Evolutionary conservation across 2,113 vertebrate genomes (phyloP), one percentile per base, ranked within the genome.

Genomic region (Rhadina sibilatrix): DNA sequence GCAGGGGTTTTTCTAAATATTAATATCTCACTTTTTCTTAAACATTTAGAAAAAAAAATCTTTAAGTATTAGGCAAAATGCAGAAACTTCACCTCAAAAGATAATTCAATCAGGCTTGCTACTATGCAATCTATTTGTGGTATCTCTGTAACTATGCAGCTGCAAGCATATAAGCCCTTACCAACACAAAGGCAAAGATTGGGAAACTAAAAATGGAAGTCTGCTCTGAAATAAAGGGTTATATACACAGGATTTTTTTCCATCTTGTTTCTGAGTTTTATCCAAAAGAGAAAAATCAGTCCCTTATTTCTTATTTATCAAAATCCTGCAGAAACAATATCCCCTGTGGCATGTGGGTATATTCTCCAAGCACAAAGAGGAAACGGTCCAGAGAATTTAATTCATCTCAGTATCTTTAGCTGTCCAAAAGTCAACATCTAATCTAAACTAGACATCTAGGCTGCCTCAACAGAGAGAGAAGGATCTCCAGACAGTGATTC

Each of bases 401-500:
- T 92, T 87, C 91, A 83, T 83, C 76, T 90, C 79, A 21, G 60
- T 88, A 92, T 83, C 76, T 94, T 87, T 54, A 88, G 63, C 80
- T 78, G 64, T 70, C 59, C 78, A 87, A 90, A 95, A 96, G 86
- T 92, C 83, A 92, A 59, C 63, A 74, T 66, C 59, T 94, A 97
- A 95, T 94, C 94, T 97, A 89, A 93, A 96, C 66, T 93, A 95
- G 92, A 96, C 89, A 93, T 96, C 95, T 94, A 77, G 54, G 60
- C 86, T 89, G 68, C 83, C 86, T 94, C 80, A 85, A 76, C 31
- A 76, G 49, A 93, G 68, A 52, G 60, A 82, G 71, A 83, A 77
- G 56, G 42, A 95, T 63, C 96, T 94, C 83, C 72, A 96, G 92
- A 94, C 64, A 7, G 42, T 92, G 94, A 97, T 93, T 96, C 92